Percentiles rank a stretch among this genome's conserved stretches.
phyloP scores from a whole-genome alignment of 2,797 vertebrate genomes.

The Momotus momota region DNA sequence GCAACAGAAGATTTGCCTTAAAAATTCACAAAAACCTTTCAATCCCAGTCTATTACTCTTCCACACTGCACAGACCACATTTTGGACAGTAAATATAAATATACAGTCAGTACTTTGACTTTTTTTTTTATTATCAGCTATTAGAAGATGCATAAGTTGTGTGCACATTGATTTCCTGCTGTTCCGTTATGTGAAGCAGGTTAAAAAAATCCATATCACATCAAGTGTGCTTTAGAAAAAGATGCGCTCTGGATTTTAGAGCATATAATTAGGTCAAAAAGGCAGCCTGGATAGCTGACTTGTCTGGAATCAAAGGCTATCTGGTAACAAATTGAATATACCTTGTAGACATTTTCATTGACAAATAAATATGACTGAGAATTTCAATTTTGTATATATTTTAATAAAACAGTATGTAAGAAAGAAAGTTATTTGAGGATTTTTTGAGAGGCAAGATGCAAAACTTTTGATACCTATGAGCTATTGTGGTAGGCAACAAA shows the following conservation, averaged over 20 bases:
- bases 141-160: not conserved
- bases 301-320: conserved; percentile 17
- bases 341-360: not conserved
- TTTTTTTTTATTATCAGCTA: not conserved
- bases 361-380: not conserved
- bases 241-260: not conserved
- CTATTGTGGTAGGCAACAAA: not conserved
- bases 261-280: conserved; percentile 51
- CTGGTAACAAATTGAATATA: not conserved
- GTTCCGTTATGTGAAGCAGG: not conserved
- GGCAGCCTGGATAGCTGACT: not conserved
- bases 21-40: not conserved
- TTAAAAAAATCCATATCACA: conserved; percentile 37
- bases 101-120: not conserved
- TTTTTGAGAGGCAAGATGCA: not conserved
- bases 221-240: conserved; percentile 7
- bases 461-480: not conserved
- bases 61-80: not conserved
- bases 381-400: not conserved
- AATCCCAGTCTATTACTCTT: not conserved
- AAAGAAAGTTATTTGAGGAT: not conserved
- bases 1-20: not conserved
- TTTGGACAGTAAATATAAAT: conserved; percentile 2
- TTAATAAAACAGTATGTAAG: not conserved
- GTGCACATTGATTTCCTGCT: not conserved